A percentile compares a stretch with the other conserved stretches of the same genome.
These are phyloP conservation scores for Ctenodactylus gundi DNA, from an alignment of 2,113 vertebrate genomes.

Conservation along the genomic window DNA sequence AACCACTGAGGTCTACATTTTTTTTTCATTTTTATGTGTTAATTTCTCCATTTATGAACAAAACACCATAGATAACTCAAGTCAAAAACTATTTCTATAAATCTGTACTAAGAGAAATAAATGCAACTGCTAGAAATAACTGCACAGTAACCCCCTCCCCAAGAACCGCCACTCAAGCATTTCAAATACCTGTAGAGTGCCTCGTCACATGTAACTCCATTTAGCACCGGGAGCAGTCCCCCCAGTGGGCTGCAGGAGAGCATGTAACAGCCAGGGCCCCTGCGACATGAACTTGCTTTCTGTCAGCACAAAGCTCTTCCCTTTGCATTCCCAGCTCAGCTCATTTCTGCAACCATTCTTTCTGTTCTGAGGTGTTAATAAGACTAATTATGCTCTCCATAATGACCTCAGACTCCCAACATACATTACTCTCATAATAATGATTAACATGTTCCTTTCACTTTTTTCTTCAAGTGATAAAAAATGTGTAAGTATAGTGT, in stretches of 20 bases:
- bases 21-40: background rate
- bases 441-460: background rate
- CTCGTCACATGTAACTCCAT: background rate
- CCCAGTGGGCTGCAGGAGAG: background rate
- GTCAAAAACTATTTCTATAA: background rate
- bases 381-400: background rate
- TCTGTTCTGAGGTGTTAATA: background rate
- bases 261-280: background rate
- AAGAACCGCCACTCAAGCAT: background rate
- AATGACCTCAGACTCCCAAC: background rate
- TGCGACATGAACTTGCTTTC: background rate
- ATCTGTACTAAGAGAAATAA: constrained; percentile 31
- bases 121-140: constrained; percentile 29
- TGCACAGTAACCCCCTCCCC: background rate
- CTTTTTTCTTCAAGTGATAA: background rate
- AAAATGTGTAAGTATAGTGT: background rate
- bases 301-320: background rate
- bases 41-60: constrained; percentile 18
- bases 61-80: background rate
- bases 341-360: background rate
- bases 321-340: background rate
- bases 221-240: background rate
- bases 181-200: background rate
- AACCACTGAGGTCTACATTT: background rate
- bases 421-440: background rate